Conservation (phyloP, 2,797 vertebrate genomes). For the Menidia menidia region DNA sequence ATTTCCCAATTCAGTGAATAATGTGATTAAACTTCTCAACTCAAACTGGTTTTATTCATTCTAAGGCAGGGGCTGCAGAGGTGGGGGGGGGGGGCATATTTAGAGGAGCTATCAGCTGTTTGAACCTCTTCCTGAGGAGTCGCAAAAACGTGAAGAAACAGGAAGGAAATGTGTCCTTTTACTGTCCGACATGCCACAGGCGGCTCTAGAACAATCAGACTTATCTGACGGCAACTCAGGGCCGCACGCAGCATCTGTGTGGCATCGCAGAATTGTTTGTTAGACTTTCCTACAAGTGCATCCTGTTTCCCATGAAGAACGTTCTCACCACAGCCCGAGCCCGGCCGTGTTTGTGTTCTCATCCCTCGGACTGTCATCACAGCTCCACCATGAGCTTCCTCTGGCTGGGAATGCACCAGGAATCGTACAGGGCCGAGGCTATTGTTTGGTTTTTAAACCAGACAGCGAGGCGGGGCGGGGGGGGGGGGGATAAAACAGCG, state of each 20-base stretch:
- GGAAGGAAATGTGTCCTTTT: constrained; percentile 27
- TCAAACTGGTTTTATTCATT: constrained; percentile 76
- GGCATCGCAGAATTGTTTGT: constrained; percentile 1
- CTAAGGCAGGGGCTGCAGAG: constrained; percentile 44
- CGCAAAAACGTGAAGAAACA: constrained; percentile 40
- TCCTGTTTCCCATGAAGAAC: constrained; percentile 1
- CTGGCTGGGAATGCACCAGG: constrained; percentile 55
- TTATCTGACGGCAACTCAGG: background rate
- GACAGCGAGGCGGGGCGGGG: constrained; percentile 4
- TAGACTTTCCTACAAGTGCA: constrained; percentile 14
- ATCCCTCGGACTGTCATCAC: constrained; percentile 41
- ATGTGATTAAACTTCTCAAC: constrained; percentile 79
- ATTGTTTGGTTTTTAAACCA: constrained; percentile 27
- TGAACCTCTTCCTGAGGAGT: constrained; percentile 49
- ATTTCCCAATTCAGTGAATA: constrained; percentile 78
- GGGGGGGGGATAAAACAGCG: constrained; percentile 1
- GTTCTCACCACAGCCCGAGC: constrained; percentile 20
- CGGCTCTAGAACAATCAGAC: background rate
- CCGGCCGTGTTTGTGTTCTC: constrained; percentile 45
- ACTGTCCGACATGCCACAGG: constrained; percentile 21
- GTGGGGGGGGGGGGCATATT: constrained; percentile 51
- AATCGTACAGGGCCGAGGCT: too few species aligned
- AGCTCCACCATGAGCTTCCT: constrained; percentile 59
- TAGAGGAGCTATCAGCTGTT: constrained; percentile 73
- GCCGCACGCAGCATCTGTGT: background rate